Percentiles rank a stretch among this genome's conserved stretches.
Conservation (phyloP, 2,797 vertebrate genomes). For the Dendrocincla fuliginosa region DNA sequence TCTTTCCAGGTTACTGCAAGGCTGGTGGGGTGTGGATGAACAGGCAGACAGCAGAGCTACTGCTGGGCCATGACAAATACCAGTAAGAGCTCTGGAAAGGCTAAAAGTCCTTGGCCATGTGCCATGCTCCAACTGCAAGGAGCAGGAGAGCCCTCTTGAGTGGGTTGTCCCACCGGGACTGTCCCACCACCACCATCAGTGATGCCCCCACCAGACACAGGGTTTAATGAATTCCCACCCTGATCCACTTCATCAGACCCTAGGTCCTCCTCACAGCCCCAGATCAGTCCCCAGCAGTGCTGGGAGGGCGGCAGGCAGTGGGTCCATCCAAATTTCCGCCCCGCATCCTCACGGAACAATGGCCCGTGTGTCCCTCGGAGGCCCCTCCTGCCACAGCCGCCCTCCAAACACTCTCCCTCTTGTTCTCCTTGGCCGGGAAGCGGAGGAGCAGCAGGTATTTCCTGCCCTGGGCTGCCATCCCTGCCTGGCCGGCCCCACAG, state of each 20-base stretch:
- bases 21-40: not conserved
- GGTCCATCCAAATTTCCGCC: constrained; percentile 11
- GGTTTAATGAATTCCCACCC: not conserved
- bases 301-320: not conserved
- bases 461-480: constrained; percentile 24
- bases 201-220: rapidly evolving
- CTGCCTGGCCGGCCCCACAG: not conserved
- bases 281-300: not conserved
- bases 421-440: constrained; percentile 34
- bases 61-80: not conserved
- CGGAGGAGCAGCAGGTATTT: constrained; percentile 51
- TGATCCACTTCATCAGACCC: not conserved
- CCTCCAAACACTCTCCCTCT: constrained; percentile 7
- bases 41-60: not conserved
- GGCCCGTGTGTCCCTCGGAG: constrained; percentile 42
- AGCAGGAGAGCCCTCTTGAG: not conserved
- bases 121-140: not conserved
- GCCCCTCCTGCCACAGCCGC: constrained; percentile 30
- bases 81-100: not conserved
- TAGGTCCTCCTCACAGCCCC: rapidly evolving
- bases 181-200: not conserved
- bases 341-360: constrained; percentile 13
- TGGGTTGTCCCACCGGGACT: not conserved
- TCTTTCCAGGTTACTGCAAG: not conserved
- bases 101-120: not conserved